Conservation (phyloP, 2,888 invertebrate genomes). For the Chrysolina oricalcia region DNA sequence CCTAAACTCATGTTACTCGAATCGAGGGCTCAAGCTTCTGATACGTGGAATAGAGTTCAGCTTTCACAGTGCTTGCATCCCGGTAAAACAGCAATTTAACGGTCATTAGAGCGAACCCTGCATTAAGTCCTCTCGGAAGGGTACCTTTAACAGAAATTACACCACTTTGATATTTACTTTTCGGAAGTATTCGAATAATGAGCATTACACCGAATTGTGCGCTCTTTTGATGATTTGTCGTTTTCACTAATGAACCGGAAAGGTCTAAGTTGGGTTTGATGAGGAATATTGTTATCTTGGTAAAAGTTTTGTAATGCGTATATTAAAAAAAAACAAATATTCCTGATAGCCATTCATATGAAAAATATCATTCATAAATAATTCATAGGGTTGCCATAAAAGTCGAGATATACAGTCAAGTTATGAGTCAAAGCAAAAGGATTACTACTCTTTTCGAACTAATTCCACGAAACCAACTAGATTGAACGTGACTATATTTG, state of each 20-base stretch:
- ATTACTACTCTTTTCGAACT: too few relatives aligned
- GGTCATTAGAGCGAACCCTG: constrained; percentile 10
- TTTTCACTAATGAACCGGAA: neutral
- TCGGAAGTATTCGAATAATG: neutral
- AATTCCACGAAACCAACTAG: too few relatives aligned
- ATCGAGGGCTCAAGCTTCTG: constrained; percentile 3
- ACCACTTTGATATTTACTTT: neutral
- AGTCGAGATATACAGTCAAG: too few relatives aligned
- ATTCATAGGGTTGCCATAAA: too few relatives aligned
- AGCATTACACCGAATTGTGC: neutral
- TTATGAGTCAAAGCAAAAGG: too few relatives aligned
- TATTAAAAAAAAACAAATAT: too few relatives aligned
- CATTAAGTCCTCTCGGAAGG: constrained; percentile 3
- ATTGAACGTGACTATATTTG: too few relatives aligned
- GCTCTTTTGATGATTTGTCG: neutral
- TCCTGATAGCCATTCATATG: too few relatives aligned
- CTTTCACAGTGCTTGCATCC: neutral
- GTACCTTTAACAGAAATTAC: constrained; percentile 7
- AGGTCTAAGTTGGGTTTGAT: neutral
- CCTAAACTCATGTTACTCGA: neutral
- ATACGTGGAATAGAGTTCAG: neutral
- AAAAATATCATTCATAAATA: too few relatives aligned
- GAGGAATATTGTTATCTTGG: neutral
- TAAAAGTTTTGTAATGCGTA: neutral
- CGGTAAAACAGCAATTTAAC: constrained; percentile 14